Base-by-base conservation (phyloP, 2,888 invertebrate species). In the Bellardia pandia region DNA sequence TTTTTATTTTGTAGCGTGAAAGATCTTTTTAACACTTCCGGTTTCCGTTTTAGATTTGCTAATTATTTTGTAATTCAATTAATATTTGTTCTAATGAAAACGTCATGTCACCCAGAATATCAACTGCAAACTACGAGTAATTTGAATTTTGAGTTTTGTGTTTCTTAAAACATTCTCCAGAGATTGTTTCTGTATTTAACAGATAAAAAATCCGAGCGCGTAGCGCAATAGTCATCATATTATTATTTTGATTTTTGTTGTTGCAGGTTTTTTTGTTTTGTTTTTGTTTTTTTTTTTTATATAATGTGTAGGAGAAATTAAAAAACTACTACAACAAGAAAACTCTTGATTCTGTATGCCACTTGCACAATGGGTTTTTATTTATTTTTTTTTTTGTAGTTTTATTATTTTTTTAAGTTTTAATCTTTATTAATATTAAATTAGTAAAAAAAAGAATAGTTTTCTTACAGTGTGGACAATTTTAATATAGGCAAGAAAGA, bases 91-190 rank as follows among this genome's bases (percentile, higher is more conserved):
- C 60, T 76, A 75, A 62, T 69, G 23, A 40, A 64, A 64, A 64
- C 86, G 86, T 83, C 79, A 79, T 76, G 79, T 80, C 83, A 79
- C 79, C 71, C 40, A 80, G 79, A 86, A 79, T 79, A 83, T 83
- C 66, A 11, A 80, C 76, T 66, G 62, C 13, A 66, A 86, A 86
- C 86, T 86, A 83, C 75, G 4, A 62, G 60, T 75, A 69, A 40
- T 45, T 77, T 79, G n/a, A 62, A 71, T 71, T 86, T 71, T 68
- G 56, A 14, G 16, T 72, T 80, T 80, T 71, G 53, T 60, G 68
- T 81, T 62, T 76, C 60, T 77, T 74, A 45, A 56, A 64, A 69
- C 77, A 60, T 68, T 79, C 75, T 79, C 78, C 60, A 74, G 72
- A 80, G 66, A 62, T 84, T 84, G n/a, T 53, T 60, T 71, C 64